Base-by-base conservation (phyloP, 2,797 vertebrate genomes). In the Perodicticus potto region DNA sequence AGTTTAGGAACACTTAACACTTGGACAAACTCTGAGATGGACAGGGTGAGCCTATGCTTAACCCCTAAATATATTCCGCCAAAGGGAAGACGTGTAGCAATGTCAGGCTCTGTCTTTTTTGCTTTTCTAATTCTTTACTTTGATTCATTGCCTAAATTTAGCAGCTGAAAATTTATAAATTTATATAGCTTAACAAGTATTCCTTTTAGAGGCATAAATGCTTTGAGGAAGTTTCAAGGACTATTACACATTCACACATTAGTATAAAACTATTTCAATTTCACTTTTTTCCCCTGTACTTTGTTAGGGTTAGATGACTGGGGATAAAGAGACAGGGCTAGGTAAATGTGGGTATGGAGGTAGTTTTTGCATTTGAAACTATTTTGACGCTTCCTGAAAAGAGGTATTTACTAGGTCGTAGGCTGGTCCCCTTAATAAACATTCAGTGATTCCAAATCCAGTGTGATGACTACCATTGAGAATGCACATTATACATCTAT, bases 191-290 rank as follows among this genome's bases (percentile, higher is more conserved):
- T 53, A 55, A 43, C n/a, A 70, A 76, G 13, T 29, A 32, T 40
- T 13, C 27, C 32, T 94, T 83, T 93, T 59, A 74, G 29, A 94
- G 40, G n/a, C 0, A 19, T 10, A 73, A 49, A 29, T 78, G 59
- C 20, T 91, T 87, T 92, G 84, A 73, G 65, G 2, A 78, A 85
- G 8, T 96, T 88, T 61, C 63, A 43, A 78, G 59, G 53, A 59
- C 32, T 67, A 69, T 32, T 32, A 55, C 14, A 72, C 17, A 40
- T 81, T 83, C 45, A 73, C 49, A 83, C 1, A 34, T 37, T 0
- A 3, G 9, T 83, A 29, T 8, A 29, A 87, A 87, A 77, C 22
- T 40, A 81, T 94, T 86, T 91, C 27, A 61, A 13, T 78, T 72
- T 89, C 22, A 40, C 23, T 74, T 6, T 45, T 81, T 25, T 43